These are phyloP conservation scores for Aegithalos caudatus DNA, from an alignment of 2,113 vertebrate genomes.

Conservation along the genomic window DNA sequence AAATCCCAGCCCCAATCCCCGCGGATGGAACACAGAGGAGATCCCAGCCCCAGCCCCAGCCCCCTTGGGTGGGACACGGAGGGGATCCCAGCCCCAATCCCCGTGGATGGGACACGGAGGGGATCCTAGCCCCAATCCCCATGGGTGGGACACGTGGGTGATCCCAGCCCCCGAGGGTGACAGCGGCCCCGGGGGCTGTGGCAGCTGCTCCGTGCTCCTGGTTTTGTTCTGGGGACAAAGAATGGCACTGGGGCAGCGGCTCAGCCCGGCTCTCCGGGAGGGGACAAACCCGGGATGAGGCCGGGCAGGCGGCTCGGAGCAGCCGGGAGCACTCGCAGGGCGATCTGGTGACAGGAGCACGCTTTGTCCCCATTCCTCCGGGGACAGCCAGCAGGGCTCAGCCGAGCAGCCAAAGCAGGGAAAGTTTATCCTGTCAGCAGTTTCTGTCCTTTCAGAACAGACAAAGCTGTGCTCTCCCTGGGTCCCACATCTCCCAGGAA, in stretches of 20 bases:
- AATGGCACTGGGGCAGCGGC: not conserved
- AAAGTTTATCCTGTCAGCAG: not conserved
- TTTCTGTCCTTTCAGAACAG: not conserved
- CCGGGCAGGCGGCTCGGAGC: not conserved
- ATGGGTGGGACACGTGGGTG: not conserved
- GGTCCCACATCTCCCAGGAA: not conserved
- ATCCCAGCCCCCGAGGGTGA: not conserved
- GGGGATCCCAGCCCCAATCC: fast-evolving
- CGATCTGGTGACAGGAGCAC: not conserved
- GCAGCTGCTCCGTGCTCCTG: not conserved
- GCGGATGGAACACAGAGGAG: not conserved
- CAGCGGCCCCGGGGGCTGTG: not conserved
- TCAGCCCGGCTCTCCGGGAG: not conserved
- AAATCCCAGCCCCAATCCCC: too few relatives aligned
- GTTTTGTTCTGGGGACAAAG: conserved; percentile 3
- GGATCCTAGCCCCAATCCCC: too few relatives aligned
- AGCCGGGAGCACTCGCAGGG: not conserved
- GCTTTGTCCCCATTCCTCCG: not conserved
- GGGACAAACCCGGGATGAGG: not conserved
- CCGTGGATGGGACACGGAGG: not conserved
- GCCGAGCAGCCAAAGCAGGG: not conserved
- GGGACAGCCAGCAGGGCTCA: not conserved
- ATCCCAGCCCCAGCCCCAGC: not conserved
- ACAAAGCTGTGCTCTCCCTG: not conserved
- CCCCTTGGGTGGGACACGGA: not conserved